Evolutionary conservation across 2,888 invertebrate species (phyloP), one percentile per base, ranked within the genome.

Genomic region (Stenichneumon culpator): DNA sequence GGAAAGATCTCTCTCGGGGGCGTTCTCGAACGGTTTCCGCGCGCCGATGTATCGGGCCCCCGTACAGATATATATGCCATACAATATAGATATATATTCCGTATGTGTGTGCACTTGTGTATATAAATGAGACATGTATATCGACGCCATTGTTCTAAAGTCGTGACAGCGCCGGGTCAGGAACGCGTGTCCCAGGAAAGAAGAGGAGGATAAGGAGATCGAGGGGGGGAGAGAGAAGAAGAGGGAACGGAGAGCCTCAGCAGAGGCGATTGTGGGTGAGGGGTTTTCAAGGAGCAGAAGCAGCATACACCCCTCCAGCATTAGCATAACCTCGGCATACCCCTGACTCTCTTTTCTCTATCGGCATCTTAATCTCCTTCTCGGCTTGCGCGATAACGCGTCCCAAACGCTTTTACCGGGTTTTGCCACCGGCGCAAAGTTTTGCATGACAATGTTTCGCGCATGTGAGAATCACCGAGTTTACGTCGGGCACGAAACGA

Each of bases 131-230:
- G 92, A 92, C 92, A 92, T 92, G 91, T 92, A 92, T 92, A 92
- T 92, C 92, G 92, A 91, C 92, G 92, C 92, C 92, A 92, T 92
- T 92, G 92, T 92, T 92, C 91, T 90, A 91, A 90, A 93, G 92
- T 93, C 93, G 93, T 93, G 93, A 93, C 93, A 93, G 92, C 91
- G 90, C 87, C 89, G 90, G 92, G 93, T 93, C 93, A 93, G 92
- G 92, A 93, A 93, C 93, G 92, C 93, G 92, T 92, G 93, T 92
- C 90, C 89, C 86, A 75, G 80, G 73, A 87, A 67, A 82, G 81
- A 75, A 68, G 84, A 50, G 72, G 74, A 73, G 47, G 50, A 63
- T 47, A 22, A 25, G 25, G 65, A 44, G 54, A 39, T 6, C 11
- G 50, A 50, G 36, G 72, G 50, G 19, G 32, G 14, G 68, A 70